Percentiles rank a stretch among this genome's conserved stretches.
These are phyloP conservation scores for Lepisosteus osseus DNA, from an alignment of 2,113 vertebrate genomes.

Conservation along the genomic window DNA sequence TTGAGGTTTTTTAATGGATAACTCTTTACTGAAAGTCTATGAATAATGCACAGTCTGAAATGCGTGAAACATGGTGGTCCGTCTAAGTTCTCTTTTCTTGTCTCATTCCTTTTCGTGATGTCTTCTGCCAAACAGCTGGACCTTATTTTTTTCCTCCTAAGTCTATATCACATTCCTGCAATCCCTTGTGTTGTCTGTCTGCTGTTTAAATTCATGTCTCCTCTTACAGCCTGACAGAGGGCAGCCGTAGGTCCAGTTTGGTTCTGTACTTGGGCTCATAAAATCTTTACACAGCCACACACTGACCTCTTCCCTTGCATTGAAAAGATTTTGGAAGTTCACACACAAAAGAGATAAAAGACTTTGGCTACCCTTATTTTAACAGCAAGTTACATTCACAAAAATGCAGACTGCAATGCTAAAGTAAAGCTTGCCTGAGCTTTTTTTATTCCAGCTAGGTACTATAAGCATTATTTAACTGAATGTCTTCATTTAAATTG, in stretches of 20 bases:
- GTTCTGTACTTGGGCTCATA: background rate
- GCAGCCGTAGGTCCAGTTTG: background rate
- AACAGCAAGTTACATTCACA: background rate
- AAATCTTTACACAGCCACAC: background rate
- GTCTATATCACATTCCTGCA: background rate
- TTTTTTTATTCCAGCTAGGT: too few species aligned
- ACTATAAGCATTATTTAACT: too few species aligned
- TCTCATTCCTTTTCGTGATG: conserved; percentile 12
- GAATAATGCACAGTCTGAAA: conserved; percentile 26
- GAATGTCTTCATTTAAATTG: too few species aligned
- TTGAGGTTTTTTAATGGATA: too few species aligned
- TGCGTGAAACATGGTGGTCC: conserved; percentile 44
- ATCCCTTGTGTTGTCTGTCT: background rate
- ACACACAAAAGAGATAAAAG: conserved; percentile 4
- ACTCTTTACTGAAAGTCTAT: too few species aligned
- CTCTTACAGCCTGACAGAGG: background rate
- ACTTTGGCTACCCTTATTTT: background rate
- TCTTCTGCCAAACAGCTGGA: conserved; percentile 31
- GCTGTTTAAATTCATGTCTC: background rate
- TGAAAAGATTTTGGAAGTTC: background rate
- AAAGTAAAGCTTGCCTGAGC: background rate
- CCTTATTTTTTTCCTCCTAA: conserved; percentile 32
- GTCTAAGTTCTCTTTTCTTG: conserved; percentile 26
- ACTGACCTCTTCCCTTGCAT: background rate
- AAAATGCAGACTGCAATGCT: background rate